Percentiles rank a stretch among this genome's conserved stretches.
Conservation (phyloP, 2,113 vertebrate genomes). For the Bettongia penicillata region DNA sequence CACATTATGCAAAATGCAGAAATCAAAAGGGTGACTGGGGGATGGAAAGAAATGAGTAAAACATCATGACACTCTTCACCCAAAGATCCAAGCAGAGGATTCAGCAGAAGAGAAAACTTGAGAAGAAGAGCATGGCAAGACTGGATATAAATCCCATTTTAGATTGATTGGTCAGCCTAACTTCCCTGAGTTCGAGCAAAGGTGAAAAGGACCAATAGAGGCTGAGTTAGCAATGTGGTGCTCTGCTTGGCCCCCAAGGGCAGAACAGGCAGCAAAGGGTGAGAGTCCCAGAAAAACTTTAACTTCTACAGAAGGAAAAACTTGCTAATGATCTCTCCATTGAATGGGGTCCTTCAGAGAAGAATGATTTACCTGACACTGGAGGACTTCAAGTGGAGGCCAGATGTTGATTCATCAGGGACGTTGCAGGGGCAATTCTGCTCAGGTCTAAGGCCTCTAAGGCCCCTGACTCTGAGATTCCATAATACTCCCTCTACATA, state of each 20-base stretch:
- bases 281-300: background rate
- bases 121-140: background rate
- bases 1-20: background rate
- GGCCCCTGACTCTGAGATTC: background rate
- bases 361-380: background rate
- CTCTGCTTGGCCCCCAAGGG: background rate
- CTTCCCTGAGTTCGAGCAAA: background rate
- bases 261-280: background rate
- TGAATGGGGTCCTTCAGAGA: background rate
- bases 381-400: background rate
- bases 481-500: background rate
- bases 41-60: background rate
- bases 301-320: background rate
- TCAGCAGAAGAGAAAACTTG: background rate
- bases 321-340: background rate
- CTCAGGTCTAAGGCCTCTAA: background rate
- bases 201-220: background rate
- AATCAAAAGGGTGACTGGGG: background rate
- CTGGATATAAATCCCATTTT: background rate
- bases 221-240: background rate
- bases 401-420: background rate
- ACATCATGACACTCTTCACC: background rate
- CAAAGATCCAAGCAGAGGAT: background rate
- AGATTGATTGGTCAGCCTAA: background rate
- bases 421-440: background rate